Evolutionary conservation across 2,888 invertebrate species (phyloP), one percentile per base, ranked within the genome.

Genomic region (Philhelius pedissequus): DNA sequence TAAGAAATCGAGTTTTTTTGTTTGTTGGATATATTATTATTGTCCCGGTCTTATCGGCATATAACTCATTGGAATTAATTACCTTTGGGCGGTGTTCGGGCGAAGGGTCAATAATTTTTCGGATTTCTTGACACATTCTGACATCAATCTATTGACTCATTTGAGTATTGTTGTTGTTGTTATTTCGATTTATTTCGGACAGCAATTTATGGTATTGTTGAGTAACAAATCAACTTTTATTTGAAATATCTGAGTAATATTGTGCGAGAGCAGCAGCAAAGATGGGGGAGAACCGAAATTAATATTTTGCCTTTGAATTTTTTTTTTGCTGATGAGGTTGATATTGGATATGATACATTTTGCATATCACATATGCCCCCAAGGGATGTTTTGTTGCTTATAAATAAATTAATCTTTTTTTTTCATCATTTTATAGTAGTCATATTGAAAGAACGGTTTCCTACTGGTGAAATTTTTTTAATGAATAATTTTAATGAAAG

Each of bases 51-150:
- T 58, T 66, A 52, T 66, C 71, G 68, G 30, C n/a, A 71, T 56
- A 78, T 83, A 64, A 83, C 70, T 83, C 78, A 83, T 78, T 56
- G 40, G 69, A 83, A 76, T 82, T 76, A 70, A 82, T 77, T 77
- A 76, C 70, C 71, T 60, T 60, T 82, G 83, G 78, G 68, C 58
- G 71, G 78, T 69, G 74, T 69, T 78, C 66, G 40, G 32, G 8
- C 18, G 54, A 78, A 78, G 68, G 78, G 68, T 78, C 68, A 60
- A 54, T 74, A 54, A 69, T 27, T 68, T 62, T 76, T 71, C 45
- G 40, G 30, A 38, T 78, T 66, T 66, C 38, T 71, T 75, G 38
- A 75, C 69, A 48, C 45, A 69, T 74, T 78, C 56, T 78, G 74
- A 52, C 83, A 69, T 83, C 78, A 64, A 74, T 74, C 73, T 78